Evolutionary conservation across 2,797 vertebrate species (phyloP), one percentile per base, ranked within the genome.

Genomic region (Cirrhinus molitorella): DNA sequence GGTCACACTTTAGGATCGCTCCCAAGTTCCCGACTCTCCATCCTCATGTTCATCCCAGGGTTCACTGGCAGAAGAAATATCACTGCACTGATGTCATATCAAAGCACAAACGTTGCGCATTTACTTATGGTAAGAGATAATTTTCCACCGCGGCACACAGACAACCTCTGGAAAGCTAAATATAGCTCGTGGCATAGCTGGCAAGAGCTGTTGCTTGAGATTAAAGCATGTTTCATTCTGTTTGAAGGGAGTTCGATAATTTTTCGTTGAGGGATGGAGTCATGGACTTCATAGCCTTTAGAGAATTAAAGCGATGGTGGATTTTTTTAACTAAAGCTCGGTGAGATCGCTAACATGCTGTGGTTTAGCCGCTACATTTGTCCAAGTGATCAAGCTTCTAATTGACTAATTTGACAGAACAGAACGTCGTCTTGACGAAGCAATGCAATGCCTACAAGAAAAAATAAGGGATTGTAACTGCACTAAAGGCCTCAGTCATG

Each of bases 211-310:
- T 61, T 75, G 61, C 51, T 43, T 53, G 40, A 83, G 80, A 79
- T 86, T 83, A 74, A 80, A 80, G 43, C 49, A 57, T 25, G 55
- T 73, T 86, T 79, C 49, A 74, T 83, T 83, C 85, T 61, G 80
- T 79, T 83, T 83, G 68, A 86, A 55, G 37, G 10, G 73, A 73
- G 65, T 71, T 81, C 11, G 25, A 77, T 59, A 34, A 66, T 79
- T 79, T 72, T 37, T 34, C 23, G 21, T 72, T 82, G 57, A 55
- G 45, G 25, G 61, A 63, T 13, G 31, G 57, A 37, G 19, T 70
- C 49, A 13, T 67, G 77, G 31, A 43, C 47, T 67, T 61, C 19
- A 17, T 43, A 65, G 75, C 55, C 55, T 71, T 51, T 53, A 31
- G 17, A 53, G 31, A 84, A 47, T 73, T 65, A 47, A 79, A 51